These are phyloP conservation scores for Drosophila micromelanica DNA, from an alignment of 1,140 invertebrate species.

Conservation along the genomic window DNA sequence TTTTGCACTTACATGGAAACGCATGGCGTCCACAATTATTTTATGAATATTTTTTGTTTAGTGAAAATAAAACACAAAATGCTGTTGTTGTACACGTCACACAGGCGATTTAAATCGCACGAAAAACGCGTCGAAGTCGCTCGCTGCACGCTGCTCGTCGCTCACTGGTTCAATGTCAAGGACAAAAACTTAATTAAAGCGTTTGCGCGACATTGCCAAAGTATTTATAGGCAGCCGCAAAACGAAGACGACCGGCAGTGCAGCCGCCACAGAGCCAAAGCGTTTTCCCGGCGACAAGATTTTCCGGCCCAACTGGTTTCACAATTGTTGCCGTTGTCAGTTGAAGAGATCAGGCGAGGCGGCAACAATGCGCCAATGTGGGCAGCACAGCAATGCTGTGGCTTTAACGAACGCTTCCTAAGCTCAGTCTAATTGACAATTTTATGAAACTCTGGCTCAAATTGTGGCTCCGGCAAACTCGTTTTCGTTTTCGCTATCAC, in stretches of 20 bases:
- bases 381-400: constrained; percentile 17
- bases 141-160: constrained; percentile 22
- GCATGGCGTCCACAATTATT: constrained; percentile 35
- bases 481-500: constrained; percentile 51
- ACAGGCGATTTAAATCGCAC: constrained; percentile 48
- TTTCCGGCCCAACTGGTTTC: constrained; percentile 75
- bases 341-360: constrained; percentile 24
- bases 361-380: constrained; percentile 30
- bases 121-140: constrained; percentile 50
- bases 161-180: constrained; percentile 72
- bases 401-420: constrained; percentile 57
- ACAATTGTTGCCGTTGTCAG: constrained; percentile 51
- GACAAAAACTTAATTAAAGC: constrained; percentile 82
- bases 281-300: constrained; percentile 79
- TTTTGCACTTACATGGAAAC: constrained; percentile 61
- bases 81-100: constrained; percentile 32
- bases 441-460: constrained; percentile 43
- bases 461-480: constrained; percentile 35
- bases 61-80: constrained; percentile 28
- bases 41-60: constrained; percentile 15
- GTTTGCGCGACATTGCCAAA: constrained; percentile 72
- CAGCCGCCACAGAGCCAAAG: constrained; percentile 28
- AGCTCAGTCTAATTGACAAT: constrained; percentile 75
- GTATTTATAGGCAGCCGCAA: constrained; percentile 74
- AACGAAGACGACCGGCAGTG: constrained; percentile 65